A percentile compares a stretch with the other conserved stretches of the same genome.
These are phyloP conservation scores for Saccostrea glomerata DNA, from an alignment of 1,140 invertebrate species.

Conservation along the genomic window DNA sequence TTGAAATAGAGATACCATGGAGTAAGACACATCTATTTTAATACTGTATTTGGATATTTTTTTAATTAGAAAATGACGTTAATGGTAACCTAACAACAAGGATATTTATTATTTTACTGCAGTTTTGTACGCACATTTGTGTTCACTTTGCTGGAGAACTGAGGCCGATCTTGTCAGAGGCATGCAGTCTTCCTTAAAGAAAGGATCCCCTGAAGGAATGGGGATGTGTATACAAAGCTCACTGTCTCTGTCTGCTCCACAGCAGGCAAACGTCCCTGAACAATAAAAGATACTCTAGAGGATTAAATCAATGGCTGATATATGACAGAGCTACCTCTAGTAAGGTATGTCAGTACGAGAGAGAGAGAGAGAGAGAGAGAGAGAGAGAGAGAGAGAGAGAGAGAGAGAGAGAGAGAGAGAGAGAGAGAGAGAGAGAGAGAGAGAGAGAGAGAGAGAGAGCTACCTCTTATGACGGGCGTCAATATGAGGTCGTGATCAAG, in stretches of 20 bases:
- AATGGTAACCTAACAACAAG: too few species aligned
- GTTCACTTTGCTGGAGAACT: conserved; percentile 34
- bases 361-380: not conserved
- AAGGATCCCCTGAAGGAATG: conserved; percentile 92
- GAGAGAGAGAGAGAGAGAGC: not conserved
- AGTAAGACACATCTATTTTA: too few species aligned
- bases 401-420: not conserved
- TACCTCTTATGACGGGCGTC: conserved; percentile 51
- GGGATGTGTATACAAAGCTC: conserved; percentile 89
- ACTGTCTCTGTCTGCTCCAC: conserved; percentile 9
- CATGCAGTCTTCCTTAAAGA: conserved; percentile 83
- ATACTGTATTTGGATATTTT: too few species aligned
- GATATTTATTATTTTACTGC: not conserved
- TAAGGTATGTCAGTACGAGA: not conserved
- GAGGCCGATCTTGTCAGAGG: conserved; percentile 85
- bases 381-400: too few species aligned
- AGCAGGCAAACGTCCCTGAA: not conserved
- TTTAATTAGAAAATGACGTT: not conserved
- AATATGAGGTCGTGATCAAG: conserved; percentile 53
- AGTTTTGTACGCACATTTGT: conserved; percentile 46
- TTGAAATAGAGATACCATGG: too few species aligned
- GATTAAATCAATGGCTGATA: not conserved
- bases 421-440: not conserved
- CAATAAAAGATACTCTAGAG: not conserved
- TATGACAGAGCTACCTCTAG: not conserved